A percentile compares a stretch with the other conserved stretches of the same genome.
Evolutionary conservation across 2,888 invertebrate genomes (phyloP).

Genomic region (Cheilosia pagana): DNA sequence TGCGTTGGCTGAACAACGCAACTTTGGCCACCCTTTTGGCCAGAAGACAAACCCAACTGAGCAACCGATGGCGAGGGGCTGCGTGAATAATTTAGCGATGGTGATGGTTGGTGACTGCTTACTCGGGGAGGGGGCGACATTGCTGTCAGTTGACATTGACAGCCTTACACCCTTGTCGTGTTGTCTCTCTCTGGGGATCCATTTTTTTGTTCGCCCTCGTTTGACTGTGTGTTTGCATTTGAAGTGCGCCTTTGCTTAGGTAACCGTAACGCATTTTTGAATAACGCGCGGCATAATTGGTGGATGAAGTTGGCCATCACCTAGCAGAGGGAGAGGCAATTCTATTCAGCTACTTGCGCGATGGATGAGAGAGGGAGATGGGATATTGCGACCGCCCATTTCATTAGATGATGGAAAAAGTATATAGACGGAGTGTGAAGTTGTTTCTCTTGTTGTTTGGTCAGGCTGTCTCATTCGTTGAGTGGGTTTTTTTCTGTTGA

Average conservation of each 20-base stretch:
- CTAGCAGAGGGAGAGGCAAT: constrained; percentile 9
- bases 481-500: background rate
- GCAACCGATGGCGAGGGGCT: constrained; percentile 47
- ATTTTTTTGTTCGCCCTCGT: background rate
- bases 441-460: too few relatives aligned
- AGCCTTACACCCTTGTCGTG: constrained; percentile 23
- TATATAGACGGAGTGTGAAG: too few relatives aligned
- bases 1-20: constrained; percentile 70
- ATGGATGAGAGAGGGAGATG: constrained; percentile 1
- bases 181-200: constrained; percentile 29
- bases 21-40: constrained; percentile 70
- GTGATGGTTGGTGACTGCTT: background rate
- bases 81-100: constrained; percentile 68
- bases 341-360: constrained; percentile 40
- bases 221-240: constrained; percentile 1
- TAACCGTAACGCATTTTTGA: constrained; percentile 42
- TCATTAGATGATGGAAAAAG: too few relatives aligned
- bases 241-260: constrained; percentile 52
- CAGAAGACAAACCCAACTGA: background rate
- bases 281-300: constrained; percentile 34
- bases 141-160: constrained; percentile 26
- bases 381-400: background rate
- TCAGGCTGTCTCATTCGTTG: background rate
- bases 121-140: constrained; percentile 2
- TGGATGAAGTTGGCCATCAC: background rate